phyloP scores from a whole-genome alignment of 2,797 vertebrate genomes.

The Mus minutoides region DNA sequence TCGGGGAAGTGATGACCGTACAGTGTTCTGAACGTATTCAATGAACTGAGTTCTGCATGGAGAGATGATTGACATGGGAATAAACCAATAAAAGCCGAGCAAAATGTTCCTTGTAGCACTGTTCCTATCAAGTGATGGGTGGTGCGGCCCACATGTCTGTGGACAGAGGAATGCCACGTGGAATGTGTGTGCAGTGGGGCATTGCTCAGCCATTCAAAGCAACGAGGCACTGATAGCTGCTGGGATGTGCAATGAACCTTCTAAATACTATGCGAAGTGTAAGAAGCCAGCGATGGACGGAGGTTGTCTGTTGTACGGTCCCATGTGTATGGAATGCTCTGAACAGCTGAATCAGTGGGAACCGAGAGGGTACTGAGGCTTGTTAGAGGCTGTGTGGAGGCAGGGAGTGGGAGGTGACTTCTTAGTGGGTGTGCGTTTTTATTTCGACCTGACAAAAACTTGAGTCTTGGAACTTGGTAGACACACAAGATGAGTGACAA shows the following conservation, averaged over 20 bases:
- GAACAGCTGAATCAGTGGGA: not conserved
- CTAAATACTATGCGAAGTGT: not conserved
- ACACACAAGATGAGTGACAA: not conserved
- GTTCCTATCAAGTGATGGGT: not conserved
- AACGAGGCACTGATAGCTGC: not conserved
- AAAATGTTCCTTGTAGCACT: not conserved
- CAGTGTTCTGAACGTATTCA: not conserved
- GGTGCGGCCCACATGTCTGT: not conserved
- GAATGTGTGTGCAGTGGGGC: fast-evolving
- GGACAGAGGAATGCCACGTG: not conserved
- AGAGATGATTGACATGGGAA: not conserved
- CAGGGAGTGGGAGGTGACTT: not conserved
- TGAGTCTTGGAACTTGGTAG: not conserved
- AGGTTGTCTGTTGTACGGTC: not conserved
- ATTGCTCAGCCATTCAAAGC: not conserved
- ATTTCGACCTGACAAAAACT: not conserved
- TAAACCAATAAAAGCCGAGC: not conserved
- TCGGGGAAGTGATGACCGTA: not conserved
- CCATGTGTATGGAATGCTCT: not conserved
- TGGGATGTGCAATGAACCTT: not conserved
- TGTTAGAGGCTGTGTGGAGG: too few relatives aligned
- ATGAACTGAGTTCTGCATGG: not conserved
- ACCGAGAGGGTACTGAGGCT: not conserved
- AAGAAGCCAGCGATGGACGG: not conserved
- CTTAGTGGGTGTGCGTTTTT: not conserved